Base-by-base conservation (phyloP, 2,888 invertebrate species). In the Oscheius myriophilus region DNA sequence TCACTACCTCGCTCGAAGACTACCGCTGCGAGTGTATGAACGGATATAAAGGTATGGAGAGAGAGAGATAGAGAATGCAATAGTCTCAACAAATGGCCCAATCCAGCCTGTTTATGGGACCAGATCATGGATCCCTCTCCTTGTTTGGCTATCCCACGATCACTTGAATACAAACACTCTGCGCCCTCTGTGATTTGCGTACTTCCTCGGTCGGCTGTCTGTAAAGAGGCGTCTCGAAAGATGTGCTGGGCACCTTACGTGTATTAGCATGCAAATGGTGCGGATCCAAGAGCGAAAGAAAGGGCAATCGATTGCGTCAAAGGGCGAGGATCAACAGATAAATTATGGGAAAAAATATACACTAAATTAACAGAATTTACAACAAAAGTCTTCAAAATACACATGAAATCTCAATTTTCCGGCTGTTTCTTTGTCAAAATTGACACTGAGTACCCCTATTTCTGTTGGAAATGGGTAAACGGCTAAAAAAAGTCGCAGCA, bases 71-170 rank as follows among this genome's bases (percentile, higher is more conserved):
- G n/a, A 18, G 6, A 0, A 46, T 6, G 7, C 21, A 18, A 46
- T 46, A n/a, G n/a, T 46, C 21, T 18, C 46, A 0, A 6, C 46
- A 11, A 18, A 21, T 46, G n/a, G 6, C 6, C 9, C 18, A 46
- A 46, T 46, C 33, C n/a, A n/a, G n/a, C 14, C 46, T 7, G 9
- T 46, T 46, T 46, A 18, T 46, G 46, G 18, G n/a, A 21, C 21
- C 18, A n/a, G n/a, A 46, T 46, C 46, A 9, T 18, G 6, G 9
- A 46, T 18, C 9, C 14, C 26, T 49, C 33, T 57, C 55, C 54
- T 18, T 65, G 39, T 66, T 66, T 66, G 66, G 26, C 58, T 66
- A 66, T 66, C 66, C 58, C 66, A 66, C 53, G 66, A 45, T 49
- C 9, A 41, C 6, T 18, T 52, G 52, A 52, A 52, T 33, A 33